Conservation (phyloP, 2,888 invertebrate genomes). For the Pristionchus arcanus region DNA sequence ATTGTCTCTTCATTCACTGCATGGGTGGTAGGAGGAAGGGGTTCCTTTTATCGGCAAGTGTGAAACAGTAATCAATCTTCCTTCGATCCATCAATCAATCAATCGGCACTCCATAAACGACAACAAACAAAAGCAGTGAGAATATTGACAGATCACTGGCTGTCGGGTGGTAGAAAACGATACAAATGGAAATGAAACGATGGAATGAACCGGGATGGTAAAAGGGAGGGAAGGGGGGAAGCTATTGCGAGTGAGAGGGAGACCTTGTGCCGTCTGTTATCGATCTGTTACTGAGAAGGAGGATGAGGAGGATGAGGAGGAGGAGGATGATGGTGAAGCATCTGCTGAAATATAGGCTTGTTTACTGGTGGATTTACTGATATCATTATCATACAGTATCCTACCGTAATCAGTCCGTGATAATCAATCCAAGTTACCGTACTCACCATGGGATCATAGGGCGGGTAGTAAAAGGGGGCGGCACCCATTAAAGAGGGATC, state of each 20-base stretch:
- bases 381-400: background rate
- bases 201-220: background rate
- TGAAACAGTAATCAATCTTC: conserved; percentile 20
- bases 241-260: background rate
- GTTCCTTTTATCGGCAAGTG: conserved; percentile 12
- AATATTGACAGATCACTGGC: background rate
- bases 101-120: conserved; percentile 25
- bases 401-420: background rate
- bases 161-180: background rate
- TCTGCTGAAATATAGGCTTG: background rate
- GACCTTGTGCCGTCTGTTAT: conserved; percentile 12
- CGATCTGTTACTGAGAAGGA: background rate
- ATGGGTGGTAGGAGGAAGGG: conserved; percentile 8
- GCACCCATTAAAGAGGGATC: conserved; percentile 27
- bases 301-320: background rate
- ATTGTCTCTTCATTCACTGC: background rate
- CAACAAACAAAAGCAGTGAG: conserved; percentile 16
- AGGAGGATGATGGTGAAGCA: background rate
- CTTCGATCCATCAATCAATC: background rate
- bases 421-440: background rate
- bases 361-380: too few species aligned
- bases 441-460: conserved; percentile 1
- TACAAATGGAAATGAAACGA: background rate
- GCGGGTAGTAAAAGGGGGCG: conserved; percentile 20
- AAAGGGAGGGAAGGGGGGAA: background rate